A percentile compares a stretch with the other conserved stretches of the same genome.
These are phyloP conservation scores for Cactoblastis cactorum DNA, from an alignment of 2,888 invertebrate genomes.

Conservation along the genomic window DNA sequence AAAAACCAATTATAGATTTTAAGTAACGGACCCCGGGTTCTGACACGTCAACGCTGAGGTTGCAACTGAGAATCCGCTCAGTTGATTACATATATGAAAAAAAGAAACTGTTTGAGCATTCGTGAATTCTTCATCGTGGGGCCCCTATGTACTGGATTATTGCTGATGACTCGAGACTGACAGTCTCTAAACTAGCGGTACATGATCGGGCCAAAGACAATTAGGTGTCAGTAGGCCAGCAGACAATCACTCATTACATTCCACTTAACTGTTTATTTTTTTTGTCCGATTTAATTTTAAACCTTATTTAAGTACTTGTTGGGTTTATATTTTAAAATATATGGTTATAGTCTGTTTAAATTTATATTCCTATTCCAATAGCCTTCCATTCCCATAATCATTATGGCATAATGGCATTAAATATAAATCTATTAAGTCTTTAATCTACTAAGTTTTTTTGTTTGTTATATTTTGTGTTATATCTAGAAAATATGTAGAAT, in stretches of 20 bases:
- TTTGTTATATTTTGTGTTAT: too few relatives aligned
- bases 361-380: too few relatives aligned
- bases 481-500: too few relatives aligned
- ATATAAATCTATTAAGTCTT: too few relatives aligned
- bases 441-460: too few relatives aligned
- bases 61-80: too few relatives aligned
- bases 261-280: constrained; percentile 35
- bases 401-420: too few relatives aligned
- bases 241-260: constrained; percentile 47
- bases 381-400: too few relatives aligned
- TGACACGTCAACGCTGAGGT: too few relatives aligned
- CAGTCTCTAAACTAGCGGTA: constrained; percentile 50
- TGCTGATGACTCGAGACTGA: not conserved
- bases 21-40: too few relatives aligned
- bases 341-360: not conserved
- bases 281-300: constrained; percentile 9
- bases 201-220: constrained; percentile 48
- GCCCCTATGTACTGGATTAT: constrained; percentile 2
- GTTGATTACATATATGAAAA: too few relatives aligned
- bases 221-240: constrained; percentile 66
- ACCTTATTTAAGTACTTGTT: not conserved
- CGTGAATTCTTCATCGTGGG: constrained; percentile 2
- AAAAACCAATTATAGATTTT: too few relatives aligned
- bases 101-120: constrained; percentile 14
- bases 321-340: not conserved